A percentile compares a stretch with the other conserved stretches of the same genome.
Conservation (phyloP, 2,113 vertebrate species). For the Neoarius graeffei region DNA sequence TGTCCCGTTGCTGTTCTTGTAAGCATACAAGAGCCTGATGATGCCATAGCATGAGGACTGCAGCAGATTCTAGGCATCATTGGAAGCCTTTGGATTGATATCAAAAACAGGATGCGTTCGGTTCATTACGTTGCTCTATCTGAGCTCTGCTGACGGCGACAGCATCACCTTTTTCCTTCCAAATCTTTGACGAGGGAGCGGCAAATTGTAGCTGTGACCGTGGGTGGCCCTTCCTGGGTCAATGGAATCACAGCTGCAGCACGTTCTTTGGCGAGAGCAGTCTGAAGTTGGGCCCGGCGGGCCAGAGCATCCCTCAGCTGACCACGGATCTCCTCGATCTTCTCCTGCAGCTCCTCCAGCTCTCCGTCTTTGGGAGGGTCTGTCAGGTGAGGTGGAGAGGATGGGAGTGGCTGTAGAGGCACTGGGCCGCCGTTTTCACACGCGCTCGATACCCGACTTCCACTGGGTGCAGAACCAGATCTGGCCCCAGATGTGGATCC, state of each 20-base stretch:
- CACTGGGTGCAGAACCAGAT: background rate
- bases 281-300: conserved; percentile 78
- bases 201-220: conserved; percentile 50
- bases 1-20: background rate
- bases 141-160: background rate
- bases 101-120: conserved; percentile 28
- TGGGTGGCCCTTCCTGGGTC: conserved; percentile 42
- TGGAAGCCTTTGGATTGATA: conserved; percentile 21
- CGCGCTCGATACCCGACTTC: background rate
- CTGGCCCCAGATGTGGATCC: conserved; percentile 29
- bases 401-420: conserved; percentile 27
- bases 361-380: conserved; percentile 59
- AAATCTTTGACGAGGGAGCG: conserved; percentile 58
- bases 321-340: conserved; percentile 74
- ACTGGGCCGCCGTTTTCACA: conserved; percentile 50
- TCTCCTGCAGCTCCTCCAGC: conserved; percentile 77
- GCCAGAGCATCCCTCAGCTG: conserved; percentile 74
- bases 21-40: conserved; percentile 18
- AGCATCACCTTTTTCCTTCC: conserved; percentile 70
- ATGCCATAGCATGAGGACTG: conserved; percentile 31
- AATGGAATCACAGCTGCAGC: conserved; percentile 38
- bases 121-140: background rate
- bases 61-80: conserved; percentile 36
- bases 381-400: background rate
- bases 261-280: conserved; percentile 62